A percentile compares a stretch with the other conserved stretches of the same genome.
These are phyloP conservation scores for Synodontis membranacea DNA, from an alignment of 2,113 vertebrate genomes.

Conservation along the genomic window DNA sequence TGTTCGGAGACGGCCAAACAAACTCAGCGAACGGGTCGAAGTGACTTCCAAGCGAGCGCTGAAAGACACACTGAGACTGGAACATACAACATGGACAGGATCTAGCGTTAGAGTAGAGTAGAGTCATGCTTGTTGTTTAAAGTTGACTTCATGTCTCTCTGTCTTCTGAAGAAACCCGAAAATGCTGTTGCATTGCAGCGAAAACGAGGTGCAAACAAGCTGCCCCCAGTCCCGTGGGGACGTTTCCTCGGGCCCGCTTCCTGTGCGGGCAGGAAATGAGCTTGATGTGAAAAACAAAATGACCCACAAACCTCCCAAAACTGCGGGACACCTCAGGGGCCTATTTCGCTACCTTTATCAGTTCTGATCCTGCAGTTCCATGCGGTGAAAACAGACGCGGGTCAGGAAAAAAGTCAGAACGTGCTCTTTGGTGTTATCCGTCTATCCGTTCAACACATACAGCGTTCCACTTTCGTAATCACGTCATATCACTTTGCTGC, in stretches of 20 bases:
- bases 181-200: background rate
- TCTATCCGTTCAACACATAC: no score
- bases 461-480: no score
- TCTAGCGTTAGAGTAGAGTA: background rate
- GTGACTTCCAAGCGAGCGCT: background rate
- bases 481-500: no score
- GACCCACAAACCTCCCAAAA: constrained; percentile 17
- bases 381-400: background rate
- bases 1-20: constrained; percentile 1
- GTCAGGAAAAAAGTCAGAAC: no score
- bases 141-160: background rate
- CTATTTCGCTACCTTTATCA: background rate
- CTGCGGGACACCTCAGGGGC: background rate
- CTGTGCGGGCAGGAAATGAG: constrained; percentile 35
- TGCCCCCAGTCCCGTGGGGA: background rate
- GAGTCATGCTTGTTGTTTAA: background rate
- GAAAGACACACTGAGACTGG: background rate
- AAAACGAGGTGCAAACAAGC: background rate
- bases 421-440: no score
- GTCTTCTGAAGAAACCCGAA: background rate
- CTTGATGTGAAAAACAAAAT: constrained; percentile 12
- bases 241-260: constrained; percentile 9
- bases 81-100: background rate
- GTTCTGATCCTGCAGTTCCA: no score
- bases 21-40: constrained; percentile 39